phyloP scores from a whole-genome alignment of 2,888 invertebrate species.

The Pocota personata region DNA sequence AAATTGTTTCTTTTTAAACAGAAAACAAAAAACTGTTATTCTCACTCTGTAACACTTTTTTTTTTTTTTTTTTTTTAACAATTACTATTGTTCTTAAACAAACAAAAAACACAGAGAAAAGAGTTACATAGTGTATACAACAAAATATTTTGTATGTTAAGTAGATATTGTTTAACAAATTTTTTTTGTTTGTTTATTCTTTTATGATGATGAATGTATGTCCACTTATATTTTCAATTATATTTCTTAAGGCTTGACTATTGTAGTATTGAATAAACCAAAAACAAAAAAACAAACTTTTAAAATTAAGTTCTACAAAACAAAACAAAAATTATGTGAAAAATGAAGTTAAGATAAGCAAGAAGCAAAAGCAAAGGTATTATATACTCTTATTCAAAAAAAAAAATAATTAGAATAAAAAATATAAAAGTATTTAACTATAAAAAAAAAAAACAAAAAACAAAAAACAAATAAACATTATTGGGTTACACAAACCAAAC shows the following conservation, averaged over 20 bases:
- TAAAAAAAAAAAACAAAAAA: not conserved
- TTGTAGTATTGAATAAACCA: slow-evolving; percentile 62
- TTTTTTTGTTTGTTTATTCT: slow-evolving; percentile 37
- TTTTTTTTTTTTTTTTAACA: slow-evolving; percentile 12
- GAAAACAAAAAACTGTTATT: slow-evolving; percentile 24
- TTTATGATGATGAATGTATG: slow-evolving; percentile 47
- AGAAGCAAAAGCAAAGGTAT: slow-evolving; percentile 54
- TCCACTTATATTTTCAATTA: slow-evolving; percentile 36
- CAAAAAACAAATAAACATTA: slow-evolving; percentile 9
- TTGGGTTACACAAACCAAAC: slow-evolving; percentile 27
- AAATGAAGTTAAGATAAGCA: slow-evolving; percentile 50
- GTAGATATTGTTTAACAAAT: slow-evolving; percentile 57
- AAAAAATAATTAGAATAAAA: slow-evolving; percentile 41
- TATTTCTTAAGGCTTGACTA: slow-evolving; percentile 45
- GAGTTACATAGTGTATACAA: slow-evolving; percentile 34
- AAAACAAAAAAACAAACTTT: slow-evolving; percentile 21
- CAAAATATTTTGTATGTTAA: slow-evolving; percentile 56
- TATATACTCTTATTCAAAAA: slow-evolving; percentile 55
- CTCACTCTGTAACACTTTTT: slow-evolving; percentile 42
- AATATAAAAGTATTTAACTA: slow-evolving; percentile 30
- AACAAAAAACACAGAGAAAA: not conserved
- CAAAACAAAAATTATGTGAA: not conserved
- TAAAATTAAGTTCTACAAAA: slow-evolving; percentile 12
- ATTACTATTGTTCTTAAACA: slow-evolving; percentile 31
- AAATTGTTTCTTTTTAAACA: slow-evolving; percentile 32